Conservation (phyloP, 2,113 vertebrate genomes). For the Tauraco erythrolophus region DNA sequence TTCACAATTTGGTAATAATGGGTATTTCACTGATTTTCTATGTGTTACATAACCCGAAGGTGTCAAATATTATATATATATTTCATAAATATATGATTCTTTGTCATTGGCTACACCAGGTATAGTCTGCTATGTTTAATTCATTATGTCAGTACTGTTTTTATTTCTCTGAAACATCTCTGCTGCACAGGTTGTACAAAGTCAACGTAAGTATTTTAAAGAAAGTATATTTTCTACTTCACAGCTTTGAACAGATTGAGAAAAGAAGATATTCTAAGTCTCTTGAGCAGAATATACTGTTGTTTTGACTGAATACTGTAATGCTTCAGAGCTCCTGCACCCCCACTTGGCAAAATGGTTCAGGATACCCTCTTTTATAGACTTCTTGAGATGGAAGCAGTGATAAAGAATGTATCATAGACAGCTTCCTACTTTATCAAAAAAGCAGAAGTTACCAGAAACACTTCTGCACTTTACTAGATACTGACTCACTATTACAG, state of each 20-base stretch:
- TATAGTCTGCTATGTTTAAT: neutral
- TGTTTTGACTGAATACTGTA: slow-evolving; percentile 7
- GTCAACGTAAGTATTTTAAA: neutral
- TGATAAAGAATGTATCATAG: neutral
- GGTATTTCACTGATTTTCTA: neutral
- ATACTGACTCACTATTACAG: neutral
- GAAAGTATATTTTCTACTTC: slow-evolving; percentile 11
- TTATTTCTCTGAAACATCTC: neutral
- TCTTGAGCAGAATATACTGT: neutral
- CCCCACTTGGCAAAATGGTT: neutral
- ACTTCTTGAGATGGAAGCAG: neutral
- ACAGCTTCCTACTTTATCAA: neutral
- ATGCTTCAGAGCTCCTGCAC: neutral
- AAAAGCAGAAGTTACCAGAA: neutral
- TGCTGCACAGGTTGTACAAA: neutral
- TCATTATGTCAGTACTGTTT: neutral
- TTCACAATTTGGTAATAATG: neutral
- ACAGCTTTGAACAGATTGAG: neutral
- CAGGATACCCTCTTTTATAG: neutral
- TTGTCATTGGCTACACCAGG: neutral
- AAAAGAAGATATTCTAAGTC: neutral
- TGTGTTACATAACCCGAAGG: neutral
- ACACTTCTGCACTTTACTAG: neutral
- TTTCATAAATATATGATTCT: neutral
- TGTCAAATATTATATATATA: neutral